phyloP scores from a whole-genome alignment of 2,888 invertebrate genomes.

The Hirtodrosophila confusa region DNA sequence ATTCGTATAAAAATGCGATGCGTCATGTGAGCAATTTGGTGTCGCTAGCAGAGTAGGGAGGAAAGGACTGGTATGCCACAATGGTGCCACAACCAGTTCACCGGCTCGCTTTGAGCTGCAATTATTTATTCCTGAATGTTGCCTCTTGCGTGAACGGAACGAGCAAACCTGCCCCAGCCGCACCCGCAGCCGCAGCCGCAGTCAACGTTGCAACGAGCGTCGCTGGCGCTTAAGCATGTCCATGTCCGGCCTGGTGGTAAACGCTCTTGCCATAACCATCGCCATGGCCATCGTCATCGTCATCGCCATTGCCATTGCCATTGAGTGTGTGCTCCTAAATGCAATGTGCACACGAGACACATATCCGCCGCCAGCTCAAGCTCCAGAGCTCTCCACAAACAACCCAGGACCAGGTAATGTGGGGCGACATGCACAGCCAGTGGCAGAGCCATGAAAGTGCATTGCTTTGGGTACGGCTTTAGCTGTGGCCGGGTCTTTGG shows the following conservation, averaged over 20 bases:
- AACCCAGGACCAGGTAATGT: slow-evolving; percentile 58
- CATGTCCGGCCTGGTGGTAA: slow-evolving; percentile 69
- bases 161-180: slow-evolving; percentile 28
- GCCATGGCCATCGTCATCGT: slow-evolving; percentile 6
- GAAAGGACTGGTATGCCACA: slow-evolving; percentile 21
- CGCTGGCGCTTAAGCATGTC: slow-evolving; percentile 79
- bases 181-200: slow-evolving; percentile 12
- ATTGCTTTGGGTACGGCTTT: slow-evolving; percentile 14
- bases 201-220: slow-evolving; percentile 34
- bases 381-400: slow-evolving; percentile 1
- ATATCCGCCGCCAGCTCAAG: slow-evolving; percentile 47
- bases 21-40: slow-evolving; percentile 77
- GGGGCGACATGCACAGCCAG: slow-evolving; percentile 60
- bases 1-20: slow-evolving; percentile 73
- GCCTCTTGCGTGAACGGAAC: slow-evolving; percentile 52
- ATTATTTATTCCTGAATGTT: slow-evolving; percentile 76
- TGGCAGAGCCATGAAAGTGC: slow-evolving; percentile 25
- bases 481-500: slow-evolving; percentile 35
- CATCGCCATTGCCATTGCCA: slow-evolving; percentile 19
- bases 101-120: slow-evolving; percentile 72
- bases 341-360: slow-evolving; percentile 55
- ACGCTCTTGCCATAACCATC: slow-evolving; percentile 19
- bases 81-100: slow-evolving; percentile 80
- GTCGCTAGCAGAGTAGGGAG: slow-evolving; percentile 33
- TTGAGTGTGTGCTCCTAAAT: slow-evolving; percentile 44